Conservation (phyloP, 2,888 invertebrate species). For the Protonemura montana region DNA sequence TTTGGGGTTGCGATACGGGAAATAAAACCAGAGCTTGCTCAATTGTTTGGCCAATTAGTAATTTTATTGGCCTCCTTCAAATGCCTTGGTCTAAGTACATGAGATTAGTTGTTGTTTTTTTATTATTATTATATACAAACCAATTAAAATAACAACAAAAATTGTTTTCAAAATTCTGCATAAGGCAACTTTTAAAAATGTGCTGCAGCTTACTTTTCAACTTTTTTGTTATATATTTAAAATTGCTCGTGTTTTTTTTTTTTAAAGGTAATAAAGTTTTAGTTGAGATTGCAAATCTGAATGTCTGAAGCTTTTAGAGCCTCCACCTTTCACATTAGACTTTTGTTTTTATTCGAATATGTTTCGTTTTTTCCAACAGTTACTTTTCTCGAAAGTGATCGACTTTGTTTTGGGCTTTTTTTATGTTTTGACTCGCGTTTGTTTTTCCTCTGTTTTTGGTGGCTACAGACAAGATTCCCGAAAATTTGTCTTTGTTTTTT, state of each 20-base stretch:
- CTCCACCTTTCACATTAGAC: slow-evolving; percentile 14
- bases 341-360: slow-evolving; percentile 23
- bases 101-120: slow-evolving; percentile 35
- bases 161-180: slow-evolving; percentile 27
- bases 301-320: slow-evolving; percentile 1
- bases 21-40: slow-evolving; percentile 17
- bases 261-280: slow-evolving; percentile 24
- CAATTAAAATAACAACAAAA: slow-evolving; percentile 38
- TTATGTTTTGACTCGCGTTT: slow-evolving; percentile 19
- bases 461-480: slow-evolving; percentile 15
- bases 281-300: slow-evolving; percentile 17
- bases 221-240: slow-evolving; percentile 24
- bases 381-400: slow-evolving; percentile 29
- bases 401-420: slow-evolving; percentile 30
- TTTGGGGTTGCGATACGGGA: slow-evolving; percentile 39
- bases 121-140: slow-evolving; percentile 40
- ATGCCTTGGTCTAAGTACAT: slow-evolving; percentile 50
- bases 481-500: slow-evolving; percentile 17
- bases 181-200: not conserved
- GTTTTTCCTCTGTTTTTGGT: slow-evolving; percentile 24
- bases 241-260: not conserved
- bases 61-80: slow-evolving; percentile 50
- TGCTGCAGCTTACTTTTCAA: not conserved
- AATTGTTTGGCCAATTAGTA: slow-evolving; percentile 38
- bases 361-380: slow-evolving; percentile 30